phyloP scores from a whole-genome alignment of 2,797 vertebrate species.

The Poecilia gillii region DNA sequence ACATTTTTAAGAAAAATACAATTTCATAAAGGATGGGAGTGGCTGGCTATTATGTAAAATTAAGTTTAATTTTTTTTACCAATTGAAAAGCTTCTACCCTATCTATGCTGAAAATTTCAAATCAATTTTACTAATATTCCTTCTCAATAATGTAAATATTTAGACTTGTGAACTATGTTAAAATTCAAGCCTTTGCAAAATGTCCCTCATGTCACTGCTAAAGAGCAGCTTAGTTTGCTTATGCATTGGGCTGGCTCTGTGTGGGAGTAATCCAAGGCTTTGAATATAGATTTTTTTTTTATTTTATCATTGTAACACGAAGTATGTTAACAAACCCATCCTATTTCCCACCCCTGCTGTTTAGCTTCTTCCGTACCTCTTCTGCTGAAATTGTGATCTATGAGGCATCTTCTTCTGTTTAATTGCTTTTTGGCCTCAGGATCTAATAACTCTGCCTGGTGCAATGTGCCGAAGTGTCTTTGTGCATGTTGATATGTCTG shows the following conservation, averaged over 20 bases:
- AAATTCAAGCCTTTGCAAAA: not conserved
- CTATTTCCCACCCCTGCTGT: conserved; percentile 9
- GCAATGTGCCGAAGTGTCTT: conserved; percentile 54
- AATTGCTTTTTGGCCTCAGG: conserved; percentile 64
- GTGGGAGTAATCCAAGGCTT: conserved; percentile 18
- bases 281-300: conserved; percentile 31
- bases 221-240: not conserved
- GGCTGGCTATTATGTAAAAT: too few relatives aligned
- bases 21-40: not conserved
- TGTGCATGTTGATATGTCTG: conserved; percentile 48
- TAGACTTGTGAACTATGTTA: not conserved
- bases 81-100: too few relatives aligned
- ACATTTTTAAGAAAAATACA: not conserved
- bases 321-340: conserved; percentile 31
- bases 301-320: conserved; percentile 33
- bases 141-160: too few relatives aligned
- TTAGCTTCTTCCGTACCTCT: conserved; percentile 42
- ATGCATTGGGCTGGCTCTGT: not conserved
- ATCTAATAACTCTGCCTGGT: conserved; percentile 52
- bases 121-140: too few relatives aligned
- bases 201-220: too few relatives aligned
- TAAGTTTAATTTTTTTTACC: too few relatives aligned
- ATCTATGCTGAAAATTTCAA: too few relatives aligned
- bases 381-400: conserved; percentile 51
- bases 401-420: conserved; percentile 56